Percentiles rank a stretch among this genome's conserved stretches.
Conservation (phyloP, 2,888 invertebrate species). For the Drosophila sordidula region DNA sequence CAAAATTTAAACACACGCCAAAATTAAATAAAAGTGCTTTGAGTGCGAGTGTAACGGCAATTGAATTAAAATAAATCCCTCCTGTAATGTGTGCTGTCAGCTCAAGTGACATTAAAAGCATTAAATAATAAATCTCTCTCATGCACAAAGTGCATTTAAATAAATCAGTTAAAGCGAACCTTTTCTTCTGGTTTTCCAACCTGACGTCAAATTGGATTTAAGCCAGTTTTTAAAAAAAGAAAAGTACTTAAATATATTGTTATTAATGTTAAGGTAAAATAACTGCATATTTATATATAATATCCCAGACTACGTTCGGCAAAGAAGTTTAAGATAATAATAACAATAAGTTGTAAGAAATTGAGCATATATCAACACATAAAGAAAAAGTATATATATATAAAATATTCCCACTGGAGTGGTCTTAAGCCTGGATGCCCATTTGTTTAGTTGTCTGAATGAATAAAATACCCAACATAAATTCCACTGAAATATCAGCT, state of each 20-base stretch:
- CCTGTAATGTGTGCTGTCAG: constrained; percentile 50
- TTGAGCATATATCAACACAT: too few relatives aligned
- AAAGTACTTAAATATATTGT: too few relatives aligned
- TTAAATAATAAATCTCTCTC: constrained; percentile 54
- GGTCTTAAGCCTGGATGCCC: too few relatives aligned
- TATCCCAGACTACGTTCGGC: too few relatives aligned
- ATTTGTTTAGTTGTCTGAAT: too few relatives aligned
- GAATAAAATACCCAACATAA: too few relatives aligned
- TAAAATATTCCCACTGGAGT: too few relatives aligned
- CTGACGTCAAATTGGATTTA: constrained; percentile 19
- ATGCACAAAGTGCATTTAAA: constrained; percentile 63
- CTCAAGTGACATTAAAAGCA: constrained; percentile 70
- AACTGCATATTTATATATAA: too few relatives aligned
- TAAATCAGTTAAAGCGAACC: constrained; percentile 44
- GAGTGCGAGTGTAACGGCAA: constrained; percentile 22
- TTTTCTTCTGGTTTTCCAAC: constrained; percentile 4
- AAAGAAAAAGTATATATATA: too few relatives aligned
- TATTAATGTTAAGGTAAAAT: too few relatives aligned
- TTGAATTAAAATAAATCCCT: constrained; percentile 61
- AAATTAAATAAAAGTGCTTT: constrained; percentile 13
- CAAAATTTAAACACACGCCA: constrained; percentile 28
- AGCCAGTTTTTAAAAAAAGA: neutral
- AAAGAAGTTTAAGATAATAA: too few relatives aligned
- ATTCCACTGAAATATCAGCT: constrained; percentile 20
- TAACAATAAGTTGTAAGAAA: too few relatives aligned